Base-by-base conservation (phyloP, 2,888 invertebrate genomes). In the Ormyrus labotus region DNA sequence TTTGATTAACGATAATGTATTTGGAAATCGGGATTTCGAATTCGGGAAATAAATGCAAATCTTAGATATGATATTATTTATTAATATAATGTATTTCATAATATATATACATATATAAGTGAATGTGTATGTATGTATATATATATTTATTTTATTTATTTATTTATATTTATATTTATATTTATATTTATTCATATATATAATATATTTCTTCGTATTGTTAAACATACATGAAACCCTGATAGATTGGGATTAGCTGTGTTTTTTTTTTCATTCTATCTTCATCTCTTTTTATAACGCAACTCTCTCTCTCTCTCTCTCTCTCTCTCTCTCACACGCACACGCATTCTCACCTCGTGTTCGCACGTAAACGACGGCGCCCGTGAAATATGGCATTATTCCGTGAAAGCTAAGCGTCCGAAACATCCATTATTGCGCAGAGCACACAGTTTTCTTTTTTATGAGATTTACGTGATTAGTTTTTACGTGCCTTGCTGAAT, bases 71-170 rank as follows among this genome's bases (percentile, higher is more conserved):
- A 86, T 86, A 88, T 88, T 88, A 88, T 88, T 88, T 88, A 88
- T 87, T 88, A 88, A 88, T 89, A 88, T 88, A 88, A 88, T 88
- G 84, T 87, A 88, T 88, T 87, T 88, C 80, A 83, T 87, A 87
- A 88, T 88, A 87, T 88, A 88, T 87, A 88, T 87, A 86, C 83
- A 88, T 85, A 86, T 85, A 85, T 87, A 86, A 83, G 83, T 87
- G 85, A 80, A 75, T 85, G 84, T 83, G 83, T 86, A 83, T 85
- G 82, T 84, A 83, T 86, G 73, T 77, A 83, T 83, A 85, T 83
- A 78, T 67, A 83, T 81, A 84, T 83, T 82, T 81, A 19, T 82
- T 84, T 86, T 78, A 81, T 83, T 80, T 83, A 83, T 81, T 65
- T 13, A 71, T 58, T 81, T 83, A 68, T 19, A 19, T 53, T 10